A percentile compares a stretch with the other conserved stretches of the same genome.
Evolutionary conservation across 1,140 invertebrate species (phyloP).

Genomic region (Brachionus calyciflorus): DNA sequence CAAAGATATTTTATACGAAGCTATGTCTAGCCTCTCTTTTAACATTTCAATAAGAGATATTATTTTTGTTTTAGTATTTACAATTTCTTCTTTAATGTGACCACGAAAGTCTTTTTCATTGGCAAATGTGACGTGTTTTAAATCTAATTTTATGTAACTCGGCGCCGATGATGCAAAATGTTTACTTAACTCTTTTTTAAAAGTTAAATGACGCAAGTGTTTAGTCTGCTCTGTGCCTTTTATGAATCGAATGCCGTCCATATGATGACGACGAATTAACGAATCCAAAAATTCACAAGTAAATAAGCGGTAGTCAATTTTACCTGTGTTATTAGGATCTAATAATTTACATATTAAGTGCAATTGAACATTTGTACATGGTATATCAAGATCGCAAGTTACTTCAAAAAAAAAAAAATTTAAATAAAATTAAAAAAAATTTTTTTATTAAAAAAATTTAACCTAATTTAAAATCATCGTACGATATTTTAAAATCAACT

Average conservation of each 20-base stretch:
- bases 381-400: conserved; percentile 2
- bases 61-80: background rate
- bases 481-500: background rate
- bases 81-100: conserved; percentile 35
- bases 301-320: conserved; percentile 12
- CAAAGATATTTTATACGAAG: background rate
- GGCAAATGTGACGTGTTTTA: conserved; percentile 16
- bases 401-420: too few species aligned
- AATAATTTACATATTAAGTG: conserved; percentile 39
- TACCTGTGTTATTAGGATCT: background rate
- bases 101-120: conserved; percentile 6
- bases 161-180: background rate
- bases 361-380: conserved; percentile 29
- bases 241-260: conserved; percentile 20
- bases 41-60: conserved; percentile 3
- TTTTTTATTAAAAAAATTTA: too few species aligned
- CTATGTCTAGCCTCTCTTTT: conserved; percentile 12
- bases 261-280: background rate
- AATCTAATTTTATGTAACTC: conserved; percentile 12
- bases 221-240: background rate
- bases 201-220: background rate
- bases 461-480: conserved; percentile 44
- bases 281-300: conserved; percentile 14
- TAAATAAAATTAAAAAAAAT: too few species aligned
- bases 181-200: conserved; percentile 32